phyloP scores from a whole-genome alignment of 2,888 invertebrate genomes.

The Eupithecia centaureata region DNA sequence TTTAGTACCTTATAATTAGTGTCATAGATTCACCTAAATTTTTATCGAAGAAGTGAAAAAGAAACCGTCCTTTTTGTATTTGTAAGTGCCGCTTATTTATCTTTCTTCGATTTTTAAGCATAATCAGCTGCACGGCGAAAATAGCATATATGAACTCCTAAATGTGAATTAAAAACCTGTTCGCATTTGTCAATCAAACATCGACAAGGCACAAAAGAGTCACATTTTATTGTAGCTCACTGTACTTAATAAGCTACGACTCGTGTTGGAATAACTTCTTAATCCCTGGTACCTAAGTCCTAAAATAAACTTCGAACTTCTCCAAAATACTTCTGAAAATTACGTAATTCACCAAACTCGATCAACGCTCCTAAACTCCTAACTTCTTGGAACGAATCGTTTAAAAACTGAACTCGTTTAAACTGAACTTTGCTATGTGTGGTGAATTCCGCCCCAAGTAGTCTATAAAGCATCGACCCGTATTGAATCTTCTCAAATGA shows the following conservation, averaged over 20 bases:
- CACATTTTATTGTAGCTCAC: neutral
- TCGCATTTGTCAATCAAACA: too few species aligned
- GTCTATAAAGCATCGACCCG: too few species aligned
- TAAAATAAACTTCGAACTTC: constrained; percentile 1
- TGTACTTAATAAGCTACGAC: neutral
- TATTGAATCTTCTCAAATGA: too few species aligned
- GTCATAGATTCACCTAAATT: too few species aligned
- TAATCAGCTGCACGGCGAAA: too few species aligned
- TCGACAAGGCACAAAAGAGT: neutral
- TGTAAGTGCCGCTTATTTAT: too few species aligned
- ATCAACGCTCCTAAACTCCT: neutral
- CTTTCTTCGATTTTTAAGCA: too few species aligned
- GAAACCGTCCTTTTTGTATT: too few species aligned
- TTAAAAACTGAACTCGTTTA: neutral
- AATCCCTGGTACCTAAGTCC: neutral
- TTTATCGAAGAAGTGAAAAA: too few species aligned
- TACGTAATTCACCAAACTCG: neutral
- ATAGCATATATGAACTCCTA: too few species aligned
- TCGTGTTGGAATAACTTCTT: neutral
- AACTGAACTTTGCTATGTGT: neutral
- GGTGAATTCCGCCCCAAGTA: too few species aligned
- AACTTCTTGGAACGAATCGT: neutral
- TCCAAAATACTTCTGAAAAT: neutral
- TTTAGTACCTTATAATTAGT: neutral
- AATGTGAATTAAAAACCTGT: too few species aligned